Base-by-base conservation (phyloP, 2,888 invertebrate species). In the Eupithecia inturbata region DNA sequence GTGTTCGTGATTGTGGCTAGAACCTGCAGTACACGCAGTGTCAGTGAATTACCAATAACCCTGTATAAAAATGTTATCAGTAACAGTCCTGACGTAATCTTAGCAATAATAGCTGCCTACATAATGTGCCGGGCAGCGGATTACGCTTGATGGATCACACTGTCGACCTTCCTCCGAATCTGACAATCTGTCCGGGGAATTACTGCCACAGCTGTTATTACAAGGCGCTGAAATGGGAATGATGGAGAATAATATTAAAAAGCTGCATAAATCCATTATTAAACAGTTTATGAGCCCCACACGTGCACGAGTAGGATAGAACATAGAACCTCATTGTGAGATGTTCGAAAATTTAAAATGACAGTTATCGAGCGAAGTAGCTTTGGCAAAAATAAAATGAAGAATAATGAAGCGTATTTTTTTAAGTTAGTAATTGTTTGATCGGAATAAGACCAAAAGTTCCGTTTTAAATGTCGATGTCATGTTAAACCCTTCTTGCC, bases 81-180 rank as follows among this genome's bases (percentile, higher is more conserved):
- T 57, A 14, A 26, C 57, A 57, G 26, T 57, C 5, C 31, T 64
- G n/a, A 14, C 62, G 63, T 64, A 64, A 36, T 64, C 63, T 64
- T 36, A 64, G 63, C 63, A n/a, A 36, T 64, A 64, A 33, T 28
- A 33, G 62, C 28, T 31, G 62, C 2, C 19, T 10, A 57, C 57
- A 57, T 62, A 31, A 62, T 64, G 36, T 36, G 36, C n/a, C 7
- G 19, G 16, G 14, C 62, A 33, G 63, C 62, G 62, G 63, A 64
- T 64, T 36, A 64, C 12, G 36, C n/a, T 33, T 64, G 63, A 64
- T 64, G 63, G 63, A 64, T 64, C 63, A 64, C 36, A 33, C 63
- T 33, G 31, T 33, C 63, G 36, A 64, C 63, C 33, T 64, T 33
- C 68, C 31, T 26, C 26, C 22, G 28, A 31, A 16, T 28, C 53